Evolutionary conservation across 1,140 invertebrate species (phyloP), one percentile per base, ranked within the genome.

Genomic region (Drosophila setifemur): DNA sequence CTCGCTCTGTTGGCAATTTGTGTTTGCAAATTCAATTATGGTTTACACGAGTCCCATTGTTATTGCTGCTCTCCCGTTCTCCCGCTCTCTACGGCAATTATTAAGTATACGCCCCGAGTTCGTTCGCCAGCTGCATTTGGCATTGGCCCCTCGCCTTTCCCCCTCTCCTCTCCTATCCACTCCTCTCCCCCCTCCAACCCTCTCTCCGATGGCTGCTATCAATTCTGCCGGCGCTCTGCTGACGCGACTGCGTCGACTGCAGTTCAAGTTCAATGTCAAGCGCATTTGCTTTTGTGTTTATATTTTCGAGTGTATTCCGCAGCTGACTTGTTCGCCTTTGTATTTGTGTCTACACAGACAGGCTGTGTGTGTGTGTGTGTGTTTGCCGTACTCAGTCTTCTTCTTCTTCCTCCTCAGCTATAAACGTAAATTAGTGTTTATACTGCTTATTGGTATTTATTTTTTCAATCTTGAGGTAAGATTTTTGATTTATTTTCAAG

Each of bases 231-330:
- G 37, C 2, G 40, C 60, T n/a, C n/a, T 37, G 48, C 40, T 39
- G 58, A 31, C 42, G 18, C 45, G 28, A 39, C 44, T 23, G 44
- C 40, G 29, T 58, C 77, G 64, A 63, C 69, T 86, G 74, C 78
- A 88, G 83, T 88, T 88, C 83, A 88, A 88, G 83, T 88, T 88
- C 83, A 88, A 87, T 88, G 83, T 83, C 83, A 88, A 88, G 83
- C 83, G 83, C 77, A 88, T 88, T 88, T 16, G 63, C 35, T 68
- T 55, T 64, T 54, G 47, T 74, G 54, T 78, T 67, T 71, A 47
- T 60, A 64, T 53, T 39, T 69, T 68, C 29, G 12, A 47, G 31
- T 43, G 25, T 69, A 21, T 45, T 26, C 35, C 53, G 55, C 33
- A 37, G 14, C 33, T 37, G 33, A 37, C 14, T 37, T 42, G 18